Percentiles rank a stretch among this genome's conserved stretches.
These are phyloP conservation scores for Danaus plexippus DNA, from an alignment of 1,140 invertebrate genomes.

Conservation along the genomic window DNA sequence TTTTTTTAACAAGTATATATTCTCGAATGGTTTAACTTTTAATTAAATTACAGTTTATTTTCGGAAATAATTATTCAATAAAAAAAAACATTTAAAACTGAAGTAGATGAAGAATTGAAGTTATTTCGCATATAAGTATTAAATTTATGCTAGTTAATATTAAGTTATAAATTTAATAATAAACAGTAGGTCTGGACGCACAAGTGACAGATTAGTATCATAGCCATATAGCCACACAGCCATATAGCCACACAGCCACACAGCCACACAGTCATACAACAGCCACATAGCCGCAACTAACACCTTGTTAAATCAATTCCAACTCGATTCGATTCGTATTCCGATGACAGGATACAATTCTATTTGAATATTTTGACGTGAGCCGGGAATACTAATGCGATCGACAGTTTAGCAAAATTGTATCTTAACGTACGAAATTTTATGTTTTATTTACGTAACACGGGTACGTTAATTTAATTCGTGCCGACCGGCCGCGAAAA, in stretches of 20 bases:
- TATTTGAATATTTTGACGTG: slow-evolving; percentile 59
- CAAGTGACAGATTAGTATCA: too few species aligned
- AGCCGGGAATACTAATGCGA: slow-evolving; percentile 42
- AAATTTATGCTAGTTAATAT: too few species aligned
- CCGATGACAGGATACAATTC: slow-evolving; percentile 42
- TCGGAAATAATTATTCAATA: too few species aligned
- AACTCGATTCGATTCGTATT: slow-evolving; percentile 44
- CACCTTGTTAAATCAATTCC: slow-evolving; percentile 32
- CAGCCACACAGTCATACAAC: background rate
- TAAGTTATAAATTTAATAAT: too few species aligned
- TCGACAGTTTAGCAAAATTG: slow-evolving; percentile 49
- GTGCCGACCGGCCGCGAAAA: slow-evolving; percentile 18
- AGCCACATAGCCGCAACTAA: slow-evolving; percentile 15
- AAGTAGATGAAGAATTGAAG: too few species aligned
- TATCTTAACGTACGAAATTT: slow-evolving; percentile 34
- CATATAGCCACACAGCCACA: too few species aligned
- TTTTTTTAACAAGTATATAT: background rate
- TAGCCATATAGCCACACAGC: too few species aligned
- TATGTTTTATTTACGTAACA: slow-evolving; percentile 53
- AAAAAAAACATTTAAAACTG: too few species aligned
- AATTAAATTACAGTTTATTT: too few species aligned
- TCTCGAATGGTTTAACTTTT: background rate
- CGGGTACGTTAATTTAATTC: slow-evolving; percentile 40
- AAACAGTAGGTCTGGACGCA: too few species aligned
- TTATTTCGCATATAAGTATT: too few species aligned